Base-by-base conservation (phyloP, 2,113 vertebrate species). In the Megaceryle maxima region DNA sequence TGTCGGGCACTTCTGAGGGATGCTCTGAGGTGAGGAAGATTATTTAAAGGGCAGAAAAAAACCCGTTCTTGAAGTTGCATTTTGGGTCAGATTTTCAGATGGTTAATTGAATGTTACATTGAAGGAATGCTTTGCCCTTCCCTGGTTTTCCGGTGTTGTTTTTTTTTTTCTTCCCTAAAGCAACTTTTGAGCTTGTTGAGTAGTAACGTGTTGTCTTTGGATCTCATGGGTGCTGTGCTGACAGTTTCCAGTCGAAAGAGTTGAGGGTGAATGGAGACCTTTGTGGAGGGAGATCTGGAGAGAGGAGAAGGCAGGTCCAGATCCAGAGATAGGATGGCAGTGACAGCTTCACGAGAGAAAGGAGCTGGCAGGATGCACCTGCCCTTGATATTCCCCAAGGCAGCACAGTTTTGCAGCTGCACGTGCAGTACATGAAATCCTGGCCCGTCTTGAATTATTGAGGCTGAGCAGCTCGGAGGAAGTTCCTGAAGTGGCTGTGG, bases 281-380 rank as follows among this genome's bases (percentile, higher is more conserved):
- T 68, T 79, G 70, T 64, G 60, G 74, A 50, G 85, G 50, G 53
- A 25, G 33, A 29, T 0, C 7, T 0, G 0, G 76, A 25, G 76
- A 26, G 59, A 66, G 70, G 88, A 69, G 81, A 50, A 60, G 68
- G 67, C 44, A 48, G 44, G 62, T 20, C 74, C 31, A 0, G 81
- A 11, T 67, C 41, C 56, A 9, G 87, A 24, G 73, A 8, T 1
- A 19, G 77, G 60, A 16, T 7, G 35, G 77, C 81, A 91, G 60
- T 2, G 14, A 33, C 22, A 75, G 75, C 80, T 53, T 43, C 0
- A 1, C 2, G 13, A 19, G 59, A 44, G 68, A 74, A 83, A 50
- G 89, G 92, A 81, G 93, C 84, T 84, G 81, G 56, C 69, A n/a
- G 84, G 81, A 50, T 53, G 74, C 84, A 78, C 73, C 94, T 91